Base-by-base conservation (phyloP, 2,113 vertebrate species). In the Polypterus senegalus region DNA sequence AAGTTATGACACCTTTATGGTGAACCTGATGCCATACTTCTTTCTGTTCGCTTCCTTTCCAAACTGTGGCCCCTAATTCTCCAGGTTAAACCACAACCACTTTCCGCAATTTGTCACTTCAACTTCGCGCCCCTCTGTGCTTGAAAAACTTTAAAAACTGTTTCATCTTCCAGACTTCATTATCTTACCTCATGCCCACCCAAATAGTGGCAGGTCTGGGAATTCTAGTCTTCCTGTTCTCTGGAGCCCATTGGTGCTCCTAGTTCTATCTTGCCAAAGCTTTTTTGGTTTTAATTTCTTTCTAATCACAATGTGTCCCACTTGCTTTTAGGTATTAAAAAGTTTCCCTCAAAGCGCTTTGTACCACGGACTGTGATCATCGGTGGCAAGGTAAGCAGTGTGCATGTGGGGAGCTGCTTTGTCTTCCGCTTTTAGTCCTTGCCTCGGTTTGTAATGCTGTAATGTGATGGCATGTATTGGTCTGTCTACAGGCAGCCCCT, bases 301-400 rank as follows among this genome's bases (percentile, higher is more conserved):
- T 51, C 4, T 4, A 54, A 3, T 52, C 53, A 63, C 51, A 48
- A 9, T 69, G 56, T 63, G 46, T 5, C 9, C 65, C 45, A 10
- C 49, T 55, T 66, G 57, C 27, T 70, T 76, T 1, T 74, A 98
- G 96, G 91, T 58, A 98, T 98, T 70, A 89, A 82, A 66, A 88
- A 77, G 68, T 87, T 92, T 48, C 94, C 94, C 0, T 49, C 10
- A 0, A 83, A 89, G 59, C 68, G 86, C 0, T 97, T 95, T 4
- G 86, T 97, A 48, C 89, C 94, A 0, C 85, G 96, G 64, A 98
- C 94, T 0, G 91, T 98, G 68, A 96, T 98, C 66, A 96, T 97
- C 1, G 96, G 94, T 9, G 96, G 96, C 69, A 98, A 98, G 86
- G 96, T 97, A 66, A 76, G 72, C 46, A 47, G 58, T 52, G 47